A percentile compares a stretch with the other conserved stretches of the same genome.
phyloP scores from a whole-genome alignment of 2,797 vertebrate species.

The Bradypus variegatus region DNA sequence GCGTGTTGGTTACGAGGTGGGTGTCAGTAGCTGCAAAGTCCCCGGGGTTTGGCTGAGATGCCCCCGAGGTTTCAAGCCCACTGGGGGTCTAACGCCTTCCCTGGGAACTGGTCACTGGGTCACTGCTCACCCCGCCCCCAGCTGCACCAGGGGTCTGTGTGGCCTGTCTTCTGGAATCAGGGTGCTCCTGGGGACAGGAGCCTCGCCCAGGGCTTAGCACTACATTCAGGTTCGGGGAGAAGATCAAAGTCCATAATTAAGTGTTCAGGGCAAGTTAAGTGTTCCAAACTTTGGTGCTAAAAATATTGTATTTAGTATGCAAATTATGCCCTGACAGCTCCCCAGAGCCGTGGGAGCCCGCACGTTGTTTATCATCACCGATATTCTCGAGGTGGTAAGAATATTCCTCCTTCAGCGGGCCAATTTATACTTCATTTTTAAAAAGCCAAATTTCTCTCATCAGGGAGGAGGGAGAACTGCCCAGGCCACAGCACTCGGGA shows the following conservation, averaged over 20 bases:
- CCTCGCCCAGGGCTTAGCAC: neutral
- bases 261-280: conserved; percentile 50
- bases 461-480: neutral
- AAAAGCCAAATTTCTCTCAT: neutral
- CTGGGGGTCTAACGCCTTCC: neutral
- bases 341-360: conserved; percentile 36
- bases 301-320: conserved; percentile 60
- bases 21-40: neutral
- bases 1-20: neutral
- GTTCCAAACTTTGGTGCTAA: conserved; percentile 57
- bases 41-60: neutral
- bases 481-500: rapidly evolving
- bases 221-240: conserved; percentile 10
- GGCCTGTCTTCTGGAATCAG: neutral
- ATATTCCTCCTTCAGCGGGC: neutral
- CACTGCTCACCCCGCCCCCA: neutral
- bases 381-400: conserved; percentile 41
- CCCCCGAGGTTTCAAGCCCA: neutral
- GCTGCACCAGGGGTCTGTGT: neutral
- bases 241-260: conserved; percentile 55
- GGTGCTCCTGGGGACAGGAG: conserved; percentile 34
- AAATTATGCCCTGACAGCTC: conserved; percentile 63
- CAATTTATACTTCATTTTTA: conserved; percentile 10
- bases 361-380: conserved; percentile 54
- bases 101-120: neutral